Conservation (phyloP, 2,888 invertebrate genomes). For the Apeira syringaria region DNA sequence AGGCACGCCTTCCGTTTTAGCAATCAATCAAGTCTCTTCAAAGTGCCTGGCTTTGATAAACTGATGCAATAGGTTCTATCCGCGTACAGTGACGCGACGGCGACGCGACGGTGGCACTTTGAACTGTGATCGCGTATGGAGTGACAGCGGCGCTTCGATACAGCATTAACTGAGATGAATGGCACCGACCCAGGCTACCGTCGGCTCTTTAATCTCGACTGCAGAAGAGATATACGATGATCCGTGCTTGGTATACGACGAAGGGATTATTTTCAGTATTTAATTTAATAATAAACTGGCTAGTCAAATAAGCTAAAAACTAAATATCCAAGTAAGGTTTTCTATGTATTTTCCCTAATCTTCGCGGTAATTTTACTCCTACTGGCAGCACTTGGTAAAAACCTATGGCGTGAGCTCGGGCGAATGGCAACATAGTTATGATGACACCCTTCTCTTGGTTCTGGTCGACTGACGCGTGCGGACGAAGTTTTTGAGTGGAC, state of each 20-base stretch:
- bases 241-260: constrained; percentile 38
- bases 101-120: constrained; percentile 9
- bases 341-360: too few species aligned
- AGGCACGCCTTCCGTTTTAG: not conserved
- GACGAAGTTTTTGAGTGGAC: too few species aligned
- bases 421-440: too few species aligned
- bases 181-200: constrained; percentile 58
- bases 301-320: constrained; percentile 28
- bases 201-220: constrained; percentile 71
- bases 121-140: constrained; percentile 29
- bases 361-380: too few species aligned
- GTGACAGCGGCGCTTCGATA: constrained; percentile 57
- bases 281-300: too few species aligned
- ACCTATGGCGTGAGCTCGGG: too few species aligned
- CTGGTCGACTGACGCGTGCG: too few species aligned
- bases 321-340: too few species aligned
- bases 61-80: not conserved
- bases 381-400: too few species aligned
- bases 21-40: constrained; percentile 7
- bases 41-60: constrained; percentile 6
- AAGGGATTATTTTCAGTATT: constrained; percentile 38
- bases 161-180: constrained; percentile 73
- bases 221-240: constrained; percentile 65
- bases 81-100: constrained; percentile 1
- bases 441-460: too few species aligned